Percentiles rank a stretch among this genome's conserved stretches.
Evolutionary conservation across 2,797 vertebrate genomes (phyloP).

Genomic region (Vireo griseus): DNA sequence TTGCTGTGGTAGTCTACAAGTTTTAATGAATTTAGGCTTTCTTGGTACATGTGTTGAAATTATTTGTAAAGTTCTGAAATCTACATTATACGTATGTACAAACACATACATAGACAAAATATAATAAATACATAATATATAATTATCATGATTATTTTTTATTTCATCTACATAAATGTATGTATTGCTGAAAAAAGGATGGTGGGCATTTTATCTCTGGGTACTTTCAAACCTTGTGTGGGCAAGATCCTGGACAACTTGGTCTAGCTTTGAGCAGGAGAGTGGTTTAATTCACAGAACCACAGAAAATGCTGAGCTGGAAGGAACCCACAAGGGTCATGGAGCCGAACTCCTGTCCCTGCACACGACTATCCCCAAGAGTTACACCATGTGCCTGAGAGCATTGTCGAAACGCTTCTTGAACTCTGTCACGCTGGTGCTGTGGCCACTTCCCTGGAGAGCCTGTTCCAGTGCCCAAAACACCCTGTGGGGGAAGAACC

Average conservation of each 20-base stretch:
- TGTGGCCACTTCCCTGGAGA: neutral
- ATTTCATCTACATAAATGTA: neutral
- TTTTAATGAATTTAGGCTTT: neutral
- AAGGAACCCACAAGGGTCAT: neutral
- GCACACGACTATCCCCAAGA: neutral
- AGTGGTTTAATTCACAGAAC: neutral
- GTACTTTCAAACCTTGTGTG: neutral
- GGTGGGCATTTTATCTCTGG: neutral
- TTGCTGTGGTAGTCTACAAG: neutral
- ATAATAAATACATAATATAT: neutral
- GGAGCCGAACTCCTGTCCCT: neutral
- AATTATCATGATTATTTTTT: neutral
- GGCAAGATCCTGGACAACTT: neutral
- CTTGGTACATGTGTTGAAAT: neutral
- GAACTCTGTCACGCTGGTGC: neutral
- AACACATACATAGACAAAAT: neutral
- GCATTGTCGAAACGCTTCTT: neutral
- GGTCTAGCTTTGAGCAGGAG: neutral
- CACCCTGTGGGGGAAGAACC: neutral
- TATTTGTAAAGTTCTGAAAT: neutral
- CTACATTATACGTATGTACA: neutral
- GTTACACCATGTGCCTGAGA: neutral
- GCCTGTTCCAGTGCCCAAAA: neutral
- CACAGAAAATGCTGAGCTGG: neutral
- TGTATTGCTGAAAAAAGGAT: neutral